Base-by-base conservation (phyloP, 2,797 vertebrate genomes). In the Schizothorax lantsangensis region DNA sequence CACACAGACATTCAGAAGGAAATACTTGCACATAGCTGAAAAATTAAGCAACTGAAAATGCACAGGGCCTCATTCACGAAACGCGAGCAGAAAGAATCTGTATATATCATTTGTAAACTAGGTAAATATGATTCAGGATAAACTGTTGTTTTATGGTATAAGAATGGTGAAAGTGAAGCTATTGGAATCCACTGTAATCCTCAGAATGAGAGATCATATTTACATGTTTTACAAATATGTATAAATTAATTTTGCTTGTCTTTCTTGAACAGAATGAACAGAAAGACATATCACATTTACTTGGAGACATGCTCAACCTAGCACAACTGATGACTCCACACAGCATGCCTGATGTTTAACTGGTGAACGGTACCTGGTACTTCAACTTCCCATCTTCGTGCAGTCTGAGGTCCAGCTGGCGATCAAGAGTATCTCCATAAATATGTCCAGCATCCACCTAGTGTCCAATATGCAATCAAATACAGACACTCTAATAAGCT, bases 371-470 rank as follows among this genome's bases (percentile, higher is more conserved):
- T 93, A 99, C 98, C 97, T 99, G 97, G 93, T 97, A 97, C 91
- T 98, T 99, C 88, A 99, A 84, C 90, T 99, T 99, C 88, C 98
- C 98, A 0, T 99, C 97, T 89, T 91, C 92, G 87, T 95, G 97
- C 89, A 97, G 96, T 2, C 98, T 93, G 54, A 99, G 96, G 14
- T 96, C 91, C 88, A 96, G 94, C 91, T 99, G 98, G 1, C 97
- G 95, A 40, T 90, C 91, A 81, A 99, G 93, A 72, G 88, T 95
- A 88, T 97, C 96, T 90, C 98, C 98, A 0, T 99, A 99, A 71
- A 99, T 87, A 81, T 99, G 97, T 40, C 96, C 95, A 0, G 97
- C 97, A 87, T 99, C 98, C 78, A 99, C 97, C 97, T 99, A 93
- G 9, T 79, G 5, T 36, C 80, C 30, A 88, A 43, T 2, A 81